Evolutionary conservation across 2,797 vertebrate genomes (phyloP), one percentile per base, ranked within the genome.

Genomic region (Takifugu ocellatus): DNA sequence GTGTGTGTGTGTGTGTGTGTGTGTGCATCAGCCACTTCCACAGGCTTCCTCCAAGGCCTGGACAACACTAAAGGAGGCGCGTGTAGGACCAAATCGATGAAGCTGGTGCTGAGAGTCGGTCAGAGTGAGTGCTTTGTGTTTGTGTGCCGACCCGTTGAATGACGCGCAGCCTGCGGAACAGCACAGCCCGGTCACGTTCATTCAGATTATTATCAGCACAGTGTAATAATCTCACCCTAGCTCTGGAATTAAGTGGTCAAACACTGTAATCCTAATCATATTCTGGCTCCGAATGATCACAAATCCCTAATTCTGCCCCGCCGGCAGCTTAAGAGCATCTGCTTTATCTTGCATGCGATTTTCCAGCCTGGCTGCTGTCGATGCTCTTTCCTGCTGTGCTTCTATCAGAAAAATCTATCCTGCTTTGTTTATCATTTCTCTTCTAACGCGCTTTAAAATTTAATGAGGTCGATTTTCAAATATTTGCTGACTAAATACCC

Each of bases 91-190:
- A 95, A 93, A 92, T 94, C 95, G 90, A 97, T 99, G 96, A 98
- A 95, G 93, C 92, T 99, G 88, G 92, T 97, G 84, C 93, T 98
- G 89, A 95, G 96, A 92, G 95, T 99, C 75, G 96, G 95, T 86
- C 96, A 97, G 91, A 96, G 96, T 98, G 90, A 96, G 93, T 88
- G 65, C 26, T 60, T 29, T 63, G 36, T 59, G 45, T 66, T 31
- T 63, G 43, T 31, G 53, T 54, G 57, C 15, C 24, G 44, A 48
- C 31, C 2, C 31, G 56, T 63, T 44, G 25, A 6, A 48, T 9
- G 21, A 48, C 49, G 33, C 11, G 55, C 44, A 17, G 16, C 44
- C 44, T 2, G 16, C 6, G 16, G 44, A 11, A 43, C 42, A 43
- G 42, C 42, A 43, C 5, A 33, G 10, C 8, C 31, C 42, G 1